These are phyloP conservation scores for Lymantria dispar DNA, from an alignment of 2,888 invertebrate species.

Conservation along the genomic window DNA sequence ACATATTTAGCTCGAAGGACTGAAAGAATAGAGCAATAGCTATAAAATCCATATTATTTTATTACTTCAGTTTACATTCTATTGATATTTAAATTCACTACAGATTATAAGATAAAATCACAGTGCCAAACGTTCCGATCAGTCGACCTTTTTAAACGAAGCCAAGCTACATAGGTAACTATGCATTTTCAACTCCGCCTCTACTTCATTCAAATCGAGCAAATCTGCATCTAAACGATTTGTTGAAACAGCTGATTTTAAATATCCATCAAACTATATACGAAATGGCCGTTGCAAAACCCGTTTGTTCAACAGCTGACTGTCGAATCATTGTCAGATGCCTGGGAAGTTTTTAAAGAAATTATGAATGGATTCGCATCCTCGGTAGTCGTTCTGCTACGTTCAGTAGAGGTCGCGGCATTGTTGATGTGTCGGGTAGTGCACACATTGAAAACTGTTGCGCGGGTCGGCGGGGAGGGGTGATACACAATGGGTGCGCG, in stretches of 20 bases:
- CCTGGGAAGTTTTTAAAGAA: constrained; percentile 28
- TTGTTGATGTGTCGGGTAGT: constrained; percentile 60
- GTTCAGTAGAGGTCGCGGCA: constrained; percentile 46
- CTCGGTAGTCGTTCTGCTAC: constrained; percentile 21
- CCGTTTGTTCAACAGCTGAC: constrained; percentile 40
- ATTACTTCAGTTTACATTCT: no score
- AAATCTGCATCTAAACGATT: no score
- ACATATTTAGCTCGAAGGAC: no score
- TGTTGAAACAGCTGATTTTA: constrained; percentile 6
- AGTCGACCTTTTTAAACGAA: no score
- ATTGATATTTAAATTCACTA: no score
- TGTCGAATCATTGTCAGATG: constrained; percentile 22
- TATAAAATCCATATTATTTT: no score
- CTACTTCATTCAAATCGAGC: no score
- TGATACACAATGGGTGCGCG: constrained; percentile 74
- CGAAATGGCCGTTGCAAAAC: constrained; percentile 27
- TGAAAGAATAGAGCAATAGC: no score
- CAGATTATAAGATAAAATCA: no score
- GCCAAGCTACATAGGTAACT: no score
- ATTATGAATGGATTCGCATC: constrained; percentile 29
- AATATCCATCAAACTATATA: constrained; percentile 2
- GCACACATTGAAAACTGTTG: constrained; percentile 43
- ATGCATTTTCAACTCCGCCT: no score
- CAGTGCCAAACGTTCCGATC: no score
- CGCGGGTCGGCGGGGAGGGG: constrained; percentile 33